These are phyloP conservation scores for Xestia rhomboidea DNA, from an alignment of 2,888 invertebrate species.

Conservation along the genomic window DNA sequence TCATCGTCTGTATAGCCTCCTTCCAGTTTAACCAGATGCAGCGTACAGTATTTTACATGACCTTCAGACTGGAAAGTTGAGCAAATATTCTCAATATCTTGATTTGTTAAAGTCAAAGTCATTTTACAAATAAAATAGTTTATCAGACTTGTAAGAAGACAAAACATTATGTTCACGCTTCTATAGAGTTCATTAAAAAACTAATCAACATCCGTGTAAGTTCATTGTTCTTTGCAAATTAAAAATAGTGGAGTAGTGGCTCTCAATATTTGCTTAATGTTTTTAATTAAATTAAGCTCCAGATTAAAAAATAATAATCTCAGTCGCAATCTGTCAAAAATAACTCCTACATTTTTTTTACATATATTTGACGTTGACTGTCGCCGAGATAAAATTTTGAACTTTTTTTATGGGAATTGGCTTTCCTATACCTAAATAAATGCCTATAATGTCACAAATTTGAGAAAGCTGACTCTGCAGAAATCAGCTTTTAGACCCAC, in stretches of 20 bases:
- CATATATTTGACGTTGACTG: background rate
- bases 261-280: background rate
- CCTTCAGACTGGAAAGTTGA: slow-evolving; percentile 7
- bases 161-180: slow-evolving; percentile 3
- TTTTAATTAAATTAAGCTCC: no score
- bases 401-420: background rate
- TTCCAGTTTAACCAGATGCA: background rate
- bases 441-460: background rate
- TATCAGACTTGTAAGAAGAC: background rate
- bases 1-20: background rate
- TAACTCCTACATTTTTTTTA: background rate
- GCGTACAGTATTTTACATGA: background rate
- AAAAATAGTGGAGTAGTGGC: no score
- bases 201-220: no score
- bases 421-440: background rate
- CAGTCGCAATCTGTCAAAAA: background rate
- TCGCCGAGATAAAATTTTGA: background rate
- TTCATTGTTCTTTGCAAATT: no score
- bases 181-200: slow-evolving; percentile 17
- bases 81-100: slow-evolving; percentile 27
- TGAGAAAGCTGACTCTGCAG: slow-evolving; percentile 32
- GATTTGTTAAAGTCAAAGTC: background rate
- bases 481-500: slow-evolving; percentile 12
- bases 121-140: slow-evolving; percentile 47
- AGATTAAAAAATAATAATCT: no score